Percentiles rank a stretch among this genome's conserved stretches.
phyloP scores from a whole-genome alignment of 2,113 vertebrate species.

The Thymallus thymallus region DNA sequence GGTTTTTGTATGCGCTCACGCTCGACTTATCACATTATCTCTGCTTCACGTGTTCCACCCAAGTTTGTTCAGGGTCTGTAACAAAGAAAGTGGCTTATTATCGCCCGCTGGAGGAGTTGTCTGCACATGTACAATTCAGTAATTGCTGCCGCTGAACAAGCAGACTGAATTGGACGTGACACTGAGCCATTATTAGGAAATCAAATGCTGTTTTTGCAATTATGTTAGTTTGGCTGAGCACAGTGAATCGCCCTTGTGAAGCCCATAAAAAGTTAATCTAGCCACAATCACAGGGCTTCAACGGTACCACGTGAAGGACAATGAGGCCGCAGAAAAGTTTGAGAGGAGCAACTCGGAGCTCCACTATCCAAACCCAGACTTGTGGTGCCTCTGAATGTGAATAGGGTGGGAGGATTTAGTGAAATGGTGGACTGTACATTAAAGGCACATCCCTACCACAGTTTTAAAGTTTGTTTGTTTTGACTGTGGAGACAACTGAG shows the following conservation, averaged over 20 bases:
- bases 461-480: constrained; percentile 1
- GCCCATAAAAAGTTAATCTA: constrained; percentile 37
- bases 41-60: constrained; percentile 58
- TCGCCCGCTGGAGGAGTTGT: constrained; percentile 66
- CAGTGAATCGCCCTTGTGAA: constrained; percentile 40
- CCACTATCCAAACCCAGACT: constrained; percentile 8
- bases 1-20: constrained; percentile 63
- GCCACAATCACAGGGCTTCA: constrained; percentile 17
- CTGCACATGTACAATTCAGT: constrained; percentile 67
- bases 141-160: constrained; percentile 67
- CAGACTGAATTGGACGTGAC: constrained; percentile 70
- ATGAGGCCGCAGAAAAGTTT: constrained; percentile 3
- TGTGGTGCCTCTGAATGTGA: constrained; percentile 1
- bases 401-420: neutral
- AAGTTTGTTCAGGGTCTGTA: constrained; percentile 69
- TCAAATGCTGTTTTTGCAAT: constrained; percentile 71
- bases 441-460: constrained; percentile 1
- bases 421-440: neutral
- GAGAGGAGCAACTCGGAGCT: neutral
- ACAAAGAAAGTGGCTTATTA: constrained; percentile 75
- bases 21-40: constrained; percentile 62
- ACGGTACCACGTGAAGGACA: constrained; percentile 15
- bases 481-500: neutral
- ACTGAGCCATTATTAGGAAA: constrained; percentile 67
- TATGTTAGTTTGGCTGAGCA: constrained; percentile 60